A percentile compares a stretch with the other conserved stretches of the same genome.
Evolutionary conservation across 2,888 invertebrate genomes (phyloP).

Genomic region (Galeruca laticollis): DNA sequence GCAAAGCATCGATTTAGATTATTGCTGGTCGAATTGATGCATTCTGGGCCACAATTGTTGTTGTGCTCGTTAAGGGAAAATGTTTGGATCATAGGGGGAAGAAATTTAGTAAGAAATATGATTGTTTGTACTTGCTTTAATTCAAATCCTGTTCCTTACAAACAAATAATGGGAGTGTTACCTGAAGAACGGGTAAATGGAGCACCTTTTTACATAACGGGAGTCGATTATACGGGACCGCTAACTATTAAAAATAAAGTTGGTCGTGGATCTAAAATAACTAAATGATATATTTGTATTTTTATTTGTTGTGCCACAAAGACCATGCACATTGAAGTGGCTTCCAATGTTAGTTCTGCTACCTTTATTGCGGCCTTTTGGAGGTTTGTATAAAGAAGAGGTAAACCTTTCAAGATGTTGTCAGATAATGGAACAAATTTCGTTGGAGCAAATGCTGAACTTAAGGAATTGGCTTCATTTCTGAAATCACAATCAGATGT

Average conservation of each 20-base stretch:
- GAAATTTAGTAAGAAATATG: background rate
- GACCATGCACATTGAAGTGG: background rate
- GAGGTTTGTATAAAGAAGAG: background rate
- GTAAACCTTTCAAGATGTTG: background rate
- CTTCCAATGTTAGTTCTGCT: background rate
- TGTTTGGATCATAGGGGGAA: background rate
- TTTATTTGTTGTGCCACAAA: background rate
- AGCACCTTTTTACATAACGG: no score
- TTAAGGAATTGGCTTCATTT: background rate
- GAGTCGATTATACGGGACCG: no score
- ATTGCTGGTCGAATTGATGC: background rate
- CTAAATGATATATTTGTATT: background rate
- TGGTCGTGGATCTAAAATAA: background rate
- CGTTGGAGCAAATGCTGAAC: background rate
- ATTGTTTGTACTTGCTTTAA: background rate
- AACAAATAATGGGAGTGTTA: background rate
- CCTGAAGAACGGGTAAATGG: no score
- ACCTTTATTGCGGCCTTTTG: background rate
- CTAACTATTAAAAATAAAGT: background rate
- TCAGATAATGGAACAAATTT: conserved; percentile 12
- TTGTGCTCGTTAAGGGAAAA: background rate
- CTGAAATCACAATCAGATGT: background rate
- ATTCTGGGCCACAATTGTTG: background rate
- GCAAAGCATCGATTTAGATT: background rate
- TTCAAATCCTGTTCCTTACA: background rate